Evolutionary conservation across 1,140 invertebrate genomes (phyloP).

Genomic region (Conopomorpha cramerella): DNA sequence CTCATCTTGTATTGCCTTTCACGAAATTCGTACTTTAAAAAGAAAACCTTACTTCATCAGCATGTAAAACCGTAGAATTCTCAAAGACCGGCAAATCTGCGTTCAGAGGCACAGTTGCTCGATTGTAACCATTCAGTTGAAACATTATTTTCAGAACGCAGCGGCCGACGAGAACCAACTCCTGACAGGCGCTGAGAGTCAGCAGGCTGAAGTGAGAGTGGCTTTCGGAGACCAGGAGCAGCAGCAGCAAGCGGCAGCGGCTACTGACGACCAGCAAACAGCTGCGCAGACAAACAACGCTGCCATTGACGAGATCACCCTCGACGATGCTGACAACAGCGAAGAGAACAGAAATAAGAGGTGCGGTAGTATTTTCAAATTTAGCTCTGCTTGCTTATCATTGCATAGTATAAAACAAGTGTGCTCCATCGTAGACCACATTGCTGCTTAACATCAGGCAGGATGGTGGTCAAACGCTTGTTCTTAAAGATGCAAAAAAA

Average conservation of each 20-base stretch:
- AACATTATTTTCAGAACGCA: slow-evolving; percentile 56
- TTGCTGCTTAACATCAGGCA: too few relatives aligned
- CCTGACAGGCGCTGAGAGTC: slow-evolving; percentile 62
- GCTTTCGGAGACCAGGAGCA: slow-evolving; percentile 64
- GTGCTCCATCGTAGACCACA: too few relatives aligned
- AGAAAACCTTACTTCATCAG: too few relatives aligned
- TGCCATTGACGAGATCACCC: slow-evolving; percentile 62
- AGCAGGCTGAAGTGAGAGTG: slow-evolving; percentile 67
- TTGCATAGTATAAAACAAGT: too few relatives aligned
- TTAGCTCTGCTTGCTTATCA: background rate
- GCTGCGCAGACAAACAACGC: slow-evolving; percentile 59
- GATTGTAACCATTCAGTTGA: too few relatives aligned
- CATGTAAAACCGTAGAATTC: too few relatives aligned
- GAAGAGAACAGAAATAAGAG: slow-evolving; percentile 81
- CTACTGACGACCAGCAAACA: slow-evolving; percentile 56
- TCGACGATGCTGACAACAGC: slow-evolving; percentile 68
- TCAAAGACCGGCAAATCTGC: too few relatives aligned
- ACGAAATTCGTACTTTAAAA: too few relatives aligned
- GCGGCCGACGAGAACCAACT: slow-evolving; percentile 53
- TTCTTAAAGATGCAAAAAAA: too few relatives aligned
- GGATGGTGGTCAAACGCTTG: too few relatives aligned
- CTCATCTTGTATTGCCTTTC: slow-evolving; percentile 7
- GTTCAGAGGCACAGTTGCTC: too few relatives aligned
- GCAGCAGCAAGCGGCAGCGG: slow-evolving; percentile 24
- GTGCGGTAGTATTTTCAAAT: too few relatives aligned